phyloP scores from a whole-genome alignment of 2,888 invertebrate genomes.

The Spicauda simplicius region DNA sequence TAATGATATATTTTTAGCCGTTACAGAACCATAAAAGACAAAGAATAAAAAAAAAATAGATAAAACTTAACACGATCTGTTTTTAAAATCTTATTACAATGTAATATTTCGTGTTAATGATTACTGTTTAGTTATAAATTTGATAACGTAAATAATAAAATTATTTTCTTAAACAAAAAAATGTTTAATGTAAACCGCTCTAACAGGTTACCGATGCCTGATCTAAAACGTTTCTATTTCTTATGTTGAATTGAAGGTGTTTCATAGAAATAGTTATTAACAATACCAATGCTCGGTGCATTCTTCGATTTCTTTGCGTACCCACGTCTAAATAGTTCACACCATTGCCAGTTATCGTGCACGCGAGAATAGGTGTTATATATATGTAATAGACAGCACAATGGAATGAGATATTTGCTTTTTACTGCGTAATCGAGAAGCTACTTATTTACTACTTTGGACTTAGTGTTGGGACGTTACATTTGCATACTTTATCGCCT shows the following conservation, averaged over 20 bases:
- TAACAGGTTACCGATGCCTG: not conserved
- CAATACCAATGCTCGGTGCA: conserved; percentile 5
- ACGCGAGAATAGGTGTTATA: conserved; percentile 9
- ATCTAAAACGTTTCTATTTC: not conserved
- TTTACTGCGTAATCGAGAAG: conserved; percentile 20
- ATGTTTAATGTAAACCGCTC: not conserved
- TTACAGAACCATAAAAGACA: too few relatives aligned
- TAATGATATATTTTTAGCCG: too few relatives aligned
- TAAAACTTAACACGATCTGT: too few relatives aligned
- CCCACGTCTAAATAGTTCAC: conserved; percentile 10
- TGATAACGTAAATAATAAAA: too few relatives aligned
- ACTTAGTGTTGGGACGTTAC: conserved; percentile 12
- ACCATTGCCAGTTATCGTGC: not conserved
- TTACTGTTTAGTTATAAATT: too few relatives aligned
- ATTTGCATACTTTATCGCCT: conserved; percentile 16
- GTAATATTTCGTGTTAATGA: too few relatives aligned
- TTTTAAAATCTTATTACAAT: too few relatives aligned
- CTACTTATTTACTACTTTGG: conserved; percentile 16
- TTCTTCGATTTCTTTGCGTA: conserved; percentile 14
- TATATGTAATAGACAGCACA: conserved; percentile 13
- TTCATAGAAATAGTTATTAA: conserved; percentile 19
- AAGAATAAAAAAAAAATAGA: too few relatives aligned
- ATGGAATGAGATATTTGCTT: conserved; percentile 11
- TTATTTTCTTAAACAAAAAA: too few relatives aligned
- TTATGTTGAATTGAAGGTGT: not conserved